phyloP scores from a whole-genome alignment of 1,140 invertebrate genomes.

The Adelges cooleyi region DNA sequence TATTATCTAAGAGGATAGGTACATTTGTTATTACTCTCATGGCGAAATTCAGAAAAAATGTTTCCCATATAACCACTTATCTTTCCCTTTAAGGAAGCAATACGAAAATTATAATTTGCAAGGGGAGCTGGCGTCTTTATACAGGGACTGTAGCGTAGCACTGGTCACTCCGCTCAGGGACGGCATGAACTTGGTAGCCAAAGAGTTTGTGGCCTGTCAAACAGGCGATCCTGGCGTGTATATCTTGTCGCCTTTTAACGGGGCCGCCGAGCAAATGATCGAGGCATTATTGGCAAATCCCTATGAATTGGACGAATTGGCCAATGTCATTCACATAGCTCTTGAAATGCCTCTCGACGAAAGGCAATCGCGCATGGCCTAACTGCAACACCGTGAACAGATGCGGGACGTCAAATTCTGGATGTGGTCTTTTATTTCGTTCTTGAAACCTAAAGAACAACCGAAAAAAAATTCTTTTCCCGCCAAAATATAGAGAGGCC shows the following conservation, averaged over 20 bases:
- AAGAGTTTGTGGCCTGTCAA: slow-evolving; percentile 86
- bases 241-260: slow-evolving; percentile 79
- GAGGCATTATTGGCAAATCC: slow-evolving; percentile 80
- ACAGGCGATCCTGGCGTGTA: slow-evolving; percentile 75
- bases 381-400: slow-evolving; percentile 64
- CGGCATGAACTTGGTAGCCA: slow-evolving; percentile 87
- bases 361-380: slow-evolving; percentile 71
- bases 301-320: slow-evolving; percentile 75
- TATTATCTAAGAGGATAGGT: too few relatives aligned
- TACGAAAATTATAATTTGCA: too few relatives aligned
- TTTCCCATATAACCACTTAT: too few relatives aligned
- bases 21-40: too few relatives aligned
- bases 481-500: slow-evolving; percentile 64
- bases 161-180: slow-evolving; percentile 75
- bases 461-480: slow-evolving; percentile 55
- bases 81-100: too few relatives aligned
- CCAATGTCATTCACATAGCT: slow-evolving; percentile 72
- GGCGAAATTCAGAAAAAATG: too few relatives aligned
- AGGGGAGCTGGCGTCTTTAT: slow-evolving; percentile 70
- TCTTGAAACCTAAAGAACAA: slow-evolving; percentile 73
- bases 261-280: slow-evolving; percentile 82
- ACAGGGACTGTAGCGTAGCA: slow-evolving; percentile 71
- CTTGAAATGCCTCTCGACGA: slow-evolving; percentile 84
- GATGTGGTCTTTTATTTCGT: slow-evolving; percentile 80
- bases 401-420: slow-evolving; percentile 75